phyloP scores from a whole-genome alignment of 2,113 vertebrate species.

The Bungarus multicinctus region DNA sequence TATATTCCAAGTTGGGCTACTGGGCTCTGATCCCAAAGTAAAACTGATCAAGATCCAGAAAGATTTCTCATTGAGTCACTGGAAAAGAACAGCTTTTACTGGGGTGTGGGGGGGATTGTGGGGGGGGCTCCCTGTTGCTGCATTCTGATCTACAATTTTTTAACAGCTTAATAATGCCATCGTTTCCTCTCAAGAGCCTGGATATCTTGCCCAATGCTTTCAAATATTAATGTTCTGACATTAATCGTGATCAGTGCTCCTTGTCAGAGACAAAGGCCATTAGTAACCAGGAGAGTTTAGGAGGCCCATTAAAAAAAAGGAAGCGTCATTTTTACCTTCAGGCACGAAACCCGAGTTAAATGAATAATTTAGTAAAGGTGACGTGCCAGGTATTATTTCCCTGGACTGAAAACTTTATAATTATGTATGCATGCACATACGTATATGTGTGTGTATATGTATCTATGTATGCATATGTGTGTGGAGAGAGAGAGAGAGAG shows the following conservation, averaged over 20 bases:
- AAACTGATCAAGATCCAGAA: not conserved
- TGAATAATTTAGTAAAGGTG: not conserved
- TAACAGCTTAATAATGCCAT: not conserved
- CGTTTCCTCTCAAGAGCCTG: not conserved
- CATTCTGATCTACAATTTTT: not conserved
- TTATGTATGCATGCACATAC: not conserved
- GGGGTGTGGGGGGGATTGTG: rapidly evolving
- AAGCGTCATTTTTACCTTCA: not conserved
- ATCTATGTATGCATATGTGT: not conserved
- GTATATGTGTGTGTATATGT: not conserved
- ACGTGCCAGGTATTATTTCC: not conserved
- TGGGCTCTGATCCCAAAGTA: not conserved
- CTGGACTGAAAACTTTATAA: not conserved
- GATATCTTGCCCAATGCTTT: not conserved
- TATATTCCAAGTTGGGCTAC: not conserved
- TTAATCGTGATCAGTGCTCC: not conserved
- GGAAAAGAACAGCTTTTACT: not conserved
- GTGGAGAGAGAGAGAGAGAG: too few species aligned
- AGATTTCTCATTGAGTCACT: not conserved
- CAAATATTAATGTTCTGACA: not conserved
- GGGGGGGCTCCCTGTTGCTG: too few species aligned
- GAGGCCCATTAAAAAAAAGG: not conserved
- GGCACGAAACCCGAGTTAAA: not conserved
- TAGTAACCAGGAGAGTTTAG: not conserved
- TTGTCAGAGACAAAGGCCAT: not conserved